Evolutionary conservation across 2,113 vertebrate species (phyloP).

Genomic region (Clarias batrachus): DNA sequence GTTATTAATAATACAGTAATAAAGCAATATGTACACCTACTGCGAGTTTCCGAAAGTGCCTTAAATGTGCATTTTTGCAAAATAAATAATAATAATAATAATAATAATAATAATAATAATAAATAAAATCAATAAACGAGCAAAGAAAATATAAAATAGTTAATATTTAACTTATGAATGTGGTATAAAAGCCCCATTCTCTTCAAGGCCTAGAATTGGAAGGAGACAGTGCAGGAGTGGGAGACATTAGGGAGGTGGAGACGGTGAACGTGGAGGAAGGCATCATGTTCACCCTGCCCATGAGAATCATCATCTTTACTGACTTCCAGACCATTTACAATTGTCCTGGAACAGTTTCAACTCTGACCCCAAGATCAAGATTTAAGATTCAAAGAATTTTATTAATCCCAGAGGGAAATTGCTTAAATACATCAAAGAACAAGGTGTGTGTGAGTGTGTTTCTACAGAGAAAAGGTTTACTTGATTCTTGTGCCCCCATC

Average conservation of each 20-base stretch:
- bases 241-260: conserved; percentile 78
- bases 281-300: conserved; percentile 94
- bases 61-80: neutral
- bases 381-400: conserved; percentile 88
- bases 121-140: neutral
- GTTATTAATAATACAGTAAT: neutral
- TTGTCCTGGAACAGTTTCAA: conserved; percentile 98
- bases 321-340: conserved; percentile 99
- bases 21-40: neutral
- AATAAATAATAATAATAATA: neutral
- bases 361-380: conserved; percentile 93
- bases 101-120: too few species aligned
- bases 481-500: conserved; percentile 1
- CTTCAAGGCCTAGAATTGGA: conserved; percentile 96
- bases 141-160: neutral
- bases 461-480: neutral
- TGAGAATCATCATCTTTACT: conserved; percentile 93
- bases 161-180: neutral
- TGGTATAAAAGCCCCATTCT: neutral
- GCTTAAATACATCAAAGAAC: too few species aligned
- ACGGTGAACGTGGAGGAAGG: conserved; percentile 86
- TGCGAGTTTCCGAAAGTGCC: neutral
- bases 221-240: conserved; percentile 73
- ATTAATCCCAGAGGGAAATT: too few species aligned
- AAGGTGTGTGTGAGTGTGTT: neutral